Evolutionary conservation across 2,797 vertebrate species (phyloP).

Genomic region (Syngnathus acus): DNA sequence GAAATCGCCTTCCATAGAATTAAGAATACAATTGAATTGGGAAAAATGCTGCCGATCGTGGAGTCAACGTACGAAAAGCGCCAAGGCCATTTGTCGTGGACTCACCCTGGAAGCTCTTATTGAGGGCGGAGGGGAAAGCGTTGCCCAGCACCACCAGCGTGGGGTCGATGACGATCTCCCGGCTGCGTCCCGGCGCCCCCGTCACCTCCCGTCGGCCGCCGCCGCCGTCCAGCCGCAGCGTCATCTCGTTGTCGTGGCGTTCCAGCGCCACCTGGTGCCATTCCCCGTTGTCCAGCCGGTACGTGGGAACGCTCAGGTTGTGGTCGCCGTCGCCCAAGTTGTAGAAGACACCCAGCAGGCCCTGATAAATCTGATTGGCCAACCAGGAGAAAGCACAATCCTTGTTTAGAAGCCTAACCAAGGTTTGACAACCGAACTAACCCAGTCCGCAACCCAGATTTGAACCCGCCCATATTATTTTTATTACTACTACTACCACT

Average conservation of each 20-base stretch:
- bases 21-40: not conserved
- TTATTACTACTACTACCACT: not conserved
- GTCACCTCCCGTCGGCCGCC: slow-evolving; percentile 76
- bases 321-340: slow-evolving; percentile 83
- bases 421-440: too few relatives aligned
- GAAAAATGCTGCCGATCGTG: too few relatives aligned
- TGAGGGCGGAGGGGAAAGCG: slow-evolving; percentile 65
- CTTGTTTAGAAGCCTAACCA: too few relatives aligned
- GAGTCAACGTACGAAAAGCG: too few relatives aligned
- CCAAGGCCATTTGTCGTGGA: too few relatives aligned
- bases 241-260: slow-evolving; percentile 81
- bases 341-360: slow-evolving; percentile 75
- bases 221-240: slow-evolving; percentile 76
- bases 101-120: slow-evolving; percentile 83
- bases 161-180: slow-evolving; percentile 80
- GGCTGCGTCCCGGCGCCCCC: slow-evolving; percentile 65
- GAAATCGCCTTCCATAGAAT: not conserved
- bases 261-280: slow-evolving; percentile 80
- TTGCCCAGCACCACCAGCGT: slow-evolving; percentile 77
- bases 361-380: slow-evolving; percentile 66
- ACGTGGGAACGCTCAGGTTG: slow-evolving; percentile 73
- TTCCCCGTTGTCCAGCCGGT: slow-evolving; percentile 81
- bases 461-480: too few relatives aligned
- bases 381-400: not conserved
- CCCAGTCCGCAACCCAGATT: too few relatives aligned